Percentiles rank a stretch among this genome's conserved stretches.
phyloP scores from a whole-genome alignment of 92 coral and sea anemone genomes.

The Heliopora coerulea region DNA sequence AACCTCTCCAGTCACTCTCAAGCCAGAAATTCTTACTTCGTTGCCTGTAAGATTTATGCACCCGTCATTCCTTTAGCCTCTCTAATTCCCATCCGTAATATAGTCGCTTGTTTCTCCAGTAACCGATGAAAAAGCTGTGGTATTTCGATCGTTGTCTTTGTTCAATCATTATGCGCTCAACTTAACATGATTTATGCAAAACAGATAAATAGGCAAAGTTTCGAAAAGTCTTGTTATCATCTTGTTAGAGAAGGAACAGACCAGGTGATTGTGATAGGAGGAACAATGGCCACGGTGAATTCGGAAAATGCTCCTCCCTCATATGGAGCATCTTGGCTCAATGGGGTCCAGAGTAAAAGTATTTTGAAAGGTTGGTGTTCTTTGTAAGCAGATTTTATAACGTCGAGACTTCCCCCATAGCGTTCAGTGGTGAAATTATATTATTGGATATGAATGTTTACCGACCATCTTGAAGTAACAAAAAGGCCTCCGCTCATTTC shows the following conservation, averaged over 20 bases:
- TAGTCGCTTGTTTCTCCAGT: slow-evolving; percentile 3
- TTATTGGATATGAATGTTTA: no score
- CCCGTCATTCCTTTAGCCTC: no score
- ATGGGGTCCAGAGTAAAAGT: slow-evolving; percentile 5
- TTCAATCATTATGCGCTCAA: not conserved
- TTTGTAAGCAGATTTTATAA: no score
- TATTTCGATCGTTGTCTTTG: not conserved
- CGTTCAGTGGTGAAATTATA: no score
- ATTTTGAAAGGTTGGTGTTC: slow-evolving; percentile 10
- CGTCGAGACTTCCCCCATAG: no score
- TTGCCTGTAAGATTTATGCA: no score
- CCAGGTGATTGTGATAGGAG: not conserved
- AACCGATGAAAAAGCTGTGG: not conserved
- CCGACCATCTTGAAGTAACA: no score
- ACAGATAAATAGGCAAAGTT: not conserved
- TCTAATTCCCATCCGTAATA: no score
- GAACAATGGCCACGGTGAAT: slow-evolving; percentile 19
- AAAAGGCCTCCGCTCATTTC: no score
- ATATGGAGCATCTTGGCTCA: slow-evolving; percentile 2
- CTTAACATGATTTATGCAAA: not conserved
- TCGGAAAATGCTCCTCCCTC: no score
- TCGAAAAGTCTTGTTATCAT: no score
- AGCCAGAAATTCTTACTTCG: not conserved
- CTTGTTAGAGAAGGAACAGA: not conserved
- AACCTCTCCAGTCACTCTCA: no score